Base-by-base conservation (phyloP, 2,888 invertebrate species). In the Melanotus villosus region DNA sequence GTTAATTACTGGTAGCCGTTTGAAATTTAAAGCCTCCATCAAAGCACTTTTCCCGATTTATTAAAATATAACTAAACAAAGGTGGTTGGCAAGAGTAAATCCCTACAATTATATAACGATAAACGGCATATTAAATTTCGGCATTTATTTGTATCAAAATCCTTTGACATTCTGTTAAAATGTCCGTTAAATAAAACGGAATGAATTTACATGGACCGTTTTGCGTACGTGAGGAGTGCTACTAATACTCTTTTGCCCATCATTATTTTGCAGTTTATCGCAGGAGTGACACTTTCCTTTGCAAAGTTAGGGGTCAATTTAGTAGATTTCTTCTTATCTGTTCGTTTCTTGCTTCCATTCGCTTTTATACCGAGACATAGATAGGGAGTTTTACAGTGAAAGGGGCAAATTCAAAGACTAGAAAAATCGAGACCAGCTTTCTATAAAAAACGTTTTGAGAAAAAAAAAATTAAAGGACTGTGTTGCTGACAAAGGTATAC, bases 1-100 rank as follows among this genome's bases (percentile, higher is more conserved):
- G 43, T 60, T 60, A 60, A 60, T 60, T 60, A 60, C 47, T 47
- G 47, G 47, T 14, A 45, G 45, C 45, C 32, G 14, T 45, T 32
- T 32, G 21, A 30, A 34, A 60, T 30, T 34, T 60, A 59, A 45
- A 32, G 12, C 30, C 16, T 18, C 47, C 23, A 6, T 7, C 2
- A 21, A 47, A 23, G 12, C 14, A 14, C 5, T 47, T 47, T 19
- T 26, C 19, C 7, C 18, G 2, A 26, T 10, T 47, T 47, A 47
- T 47, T 12, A 47, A 26, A 23, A 23, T 47, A 26, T 47, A 19
- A 10, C 18, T 43, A 43, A 7, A 34, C 2, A 34, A n/a, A 12
- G n/a, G n/a, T n/a, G n/a, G n/a, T n/a, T n/a, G n/a, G n/a, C n/a
- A n/a, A n/a, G n/a, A n/a, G n/a, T n/a, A n/a, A n/a, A n/a, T n/a